Evolutionary conservation across 2,113 vertebrate species (phyloP).

Genomic region (Caloenas nicobarica): DNA sequence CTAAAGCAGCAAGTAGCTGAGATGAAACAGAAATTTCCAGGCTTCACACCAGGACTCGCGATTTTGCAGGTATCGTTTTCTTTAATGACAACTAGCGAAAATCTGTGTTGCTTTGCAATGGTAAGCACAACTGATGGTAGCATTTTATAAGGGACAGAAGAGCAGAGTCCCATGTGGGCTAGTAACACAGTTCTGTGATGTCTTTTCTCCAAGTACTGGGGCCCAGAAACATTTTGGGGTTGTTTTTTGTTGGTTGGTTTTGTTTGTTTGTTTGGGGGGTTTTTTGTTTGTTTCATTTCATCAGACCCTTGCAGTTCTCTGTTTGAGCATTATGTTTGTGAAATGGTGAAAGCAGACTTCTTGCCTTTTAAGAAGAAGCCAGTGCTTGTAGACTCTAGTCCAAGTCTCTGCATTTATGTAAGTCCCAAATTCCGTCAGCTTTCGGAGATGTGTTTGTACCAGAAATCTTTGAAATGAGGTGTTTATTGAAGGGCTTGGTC

Average conservation of each 20-base stretch:
- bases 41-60: conserved; percentile 90
- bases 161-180: background rate
- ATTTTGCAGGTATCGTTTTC: conserved; percentile 87
- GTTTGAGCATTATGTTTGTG: background rate
- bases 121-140: background rate
- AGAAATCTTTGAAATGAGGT: background rate
- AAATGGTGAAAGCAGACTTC: background rate
- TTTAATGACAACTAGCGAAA: background rate
- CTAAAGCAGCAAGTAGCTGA: conserved; percentile 87
- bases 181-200: background rate
- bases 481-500: background rate
- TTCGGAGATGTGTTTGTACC: background rate
- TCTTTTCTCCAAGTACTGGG: background rate
- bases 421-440: background rate
- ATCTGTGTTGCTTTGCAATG: background rate
- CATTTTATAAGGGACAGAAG: background rate
- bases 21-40: conserved; percentile 84
- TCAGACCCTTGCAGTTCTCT: background rate
- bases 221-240: accelerated
- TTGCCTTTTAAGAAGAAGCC: background rate
- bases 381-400: background rate
- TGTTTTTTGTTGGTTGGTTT: background rate
- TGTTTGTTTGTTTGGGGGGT: background rate
- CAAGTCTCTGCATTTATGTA: background rate
- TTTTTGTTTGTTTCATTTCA: background rate